phyloP scores from a whole-genome alignment of 2,888 invertebrate species.

The Notocelia uddmanniana region DNA sequence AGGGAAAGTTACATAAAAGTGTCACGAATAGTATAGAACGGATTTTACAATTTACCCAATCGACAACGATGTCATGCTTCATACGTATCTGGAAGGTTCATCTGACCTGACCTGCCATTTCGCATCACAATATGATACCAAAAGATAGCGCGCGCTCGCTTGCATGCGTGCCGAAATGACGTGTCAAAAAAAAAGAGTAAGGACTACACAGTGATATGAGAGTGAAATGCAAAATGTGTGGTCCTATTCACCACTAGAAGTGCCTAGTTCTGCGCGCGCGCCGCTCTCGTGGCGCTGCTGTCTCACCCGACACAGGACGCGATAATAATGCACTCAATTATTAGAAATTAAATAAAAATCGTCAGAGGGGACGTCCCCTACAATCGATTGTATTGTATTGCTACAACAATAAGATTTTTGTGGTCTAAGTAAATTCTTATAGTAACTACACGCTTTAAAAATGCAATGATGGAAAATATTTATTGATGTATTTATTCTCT shows the following conservation, averaged over 20 bases:
- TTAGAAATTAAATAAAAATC: slow-evolving; percentile 33
- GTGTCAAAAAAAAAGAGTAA: background rate
- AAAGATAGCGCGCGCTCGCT: background rate
- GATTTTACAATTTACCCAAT: slow-evolving; percentile 20
- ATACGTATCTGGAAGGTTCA: background rate
- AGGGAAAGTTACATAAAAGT: slow-evolving; percentile 8
- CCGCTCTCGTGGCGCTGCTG: background rate
- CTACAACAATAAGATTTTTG: slow-evolving; percentile 9
- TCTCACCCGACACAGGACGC: slow-evolving; percentile 30
- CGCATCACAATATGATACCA: background rate
- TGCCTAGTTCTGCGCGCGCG: too few relatives aligned
- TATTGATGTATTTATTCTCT: background rate
- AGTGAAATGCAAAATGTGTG: background rate
- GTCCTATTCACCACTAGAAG: background rate
- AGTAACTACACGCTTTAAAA: background rate
- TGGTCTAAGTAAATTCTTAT: slow-evolving; percentile 1
- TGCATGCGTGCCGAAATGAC: background rate
- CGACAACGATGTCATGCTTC: slow-evolving; percentile 9
- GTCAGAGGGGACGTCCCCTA: slow-evolving; percentile 26
- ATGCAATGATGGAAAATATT: too few relatives aligned
- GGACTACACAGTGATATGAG: background rate
- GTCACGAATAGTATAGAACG: slow-evolving; percentile 17
- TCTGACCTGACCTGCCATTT: too few relatives aligned
- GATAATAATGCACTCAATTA: slow-evolving; percentile 38
- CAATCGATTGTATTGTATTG: slow-evolving; percentile 7